Evolutionary conservation across 1,140 invertebrate species (phyloP).

Genomic region (Macrobrachium nipponense): DNA sequence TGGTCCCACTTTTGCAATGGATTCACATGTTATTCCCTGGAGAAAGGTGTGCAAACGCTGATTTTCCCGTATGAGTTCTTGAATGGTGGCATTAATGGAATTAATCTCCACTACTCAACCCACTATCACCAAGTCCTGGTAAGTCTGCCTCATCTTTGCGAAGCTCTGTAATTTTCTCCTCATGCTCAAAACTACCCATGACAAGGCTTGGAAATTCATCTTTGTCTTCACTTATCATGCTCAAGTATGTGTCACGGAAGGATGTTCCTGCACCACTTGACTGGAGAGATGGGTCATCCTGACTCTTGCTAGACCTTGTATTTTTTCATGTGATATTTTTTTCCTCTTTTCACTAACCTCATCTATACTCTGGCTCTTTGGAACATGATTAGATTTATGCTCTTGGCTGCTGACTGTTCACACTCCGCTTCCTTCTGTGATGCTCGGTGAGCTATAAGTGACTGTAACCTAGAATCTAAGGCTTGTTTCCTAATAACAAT

Average conservation of each 20-base stretch:
- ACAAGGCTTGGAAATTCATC: conserved; percentile 52
- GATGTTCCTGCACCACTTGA: background rate
- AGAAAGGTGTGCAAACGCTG: conserved; percentile 53
- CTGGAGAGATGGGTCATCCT: conserved; percentile 22
- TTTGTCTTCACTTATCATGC: conserved; percentile 54
- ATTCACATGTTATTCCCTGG: conserved; percentile 54
- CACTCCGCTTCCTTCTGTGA: conserved; percentile 29
- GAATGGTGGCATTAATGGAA: conserved; percentile 56
- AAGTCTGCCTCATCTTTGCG: conserved; percentile 47
- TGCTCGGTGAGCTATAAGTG: conserved; percentile 52
- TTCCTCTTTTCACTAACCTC: conserved; percentile 26
- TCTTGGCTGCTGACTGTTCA: background rate
- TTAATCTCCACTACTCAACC: conserved; percentile 57
- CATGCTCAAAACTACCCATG: conserved; percentile 47
- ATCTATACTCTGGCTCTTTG: conserved; percentile 44
- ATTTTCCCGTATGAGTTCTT: conserved; percentile 51
- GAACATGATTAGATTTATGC: background rate
- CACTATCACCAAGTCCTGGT: conserved; percentile 53
- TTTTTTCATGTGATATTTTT: conserved; percentile 32
- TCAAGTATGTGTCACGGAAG: conserved; percentile 31
- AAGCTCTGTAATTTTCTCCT: conserved; percentile 48
- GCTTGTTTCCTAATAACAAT: conserved; percentile 50
- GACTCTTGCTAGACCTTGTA: conserved; percentile 49
- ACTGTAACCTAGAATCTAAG: conserved; percentile 44
- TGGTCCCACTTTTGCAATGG: conserved; percentile 51